These are phyloP conservation scores for Idaea dimidiata DNA, from an alignment of 2,888 invertebrate genomes.

Conservation along the genomic window DNA sequence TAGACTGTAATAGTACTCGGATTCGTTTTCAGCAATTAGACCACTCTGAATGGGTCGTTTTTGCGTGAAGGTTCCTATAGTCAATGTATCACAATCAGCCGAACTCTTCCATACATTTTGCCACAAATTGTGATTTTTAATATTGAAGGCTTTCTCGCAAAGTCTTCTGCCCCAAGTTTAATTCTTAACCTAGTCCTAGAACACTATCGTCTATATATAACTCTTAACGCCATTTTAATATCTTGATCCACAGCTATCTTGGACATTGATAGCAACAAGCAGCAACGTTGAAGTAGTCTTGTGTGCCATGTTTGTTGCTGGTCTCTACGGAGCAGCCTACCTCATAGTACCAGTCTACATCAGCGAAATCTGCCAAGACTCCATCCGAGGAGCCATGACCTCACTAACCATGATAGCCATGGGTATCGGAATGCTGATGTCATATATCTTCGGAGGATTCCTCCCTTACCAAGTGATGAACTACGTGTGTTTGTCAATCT, in stretches of 20 bases:
- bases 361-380: slow-evolving; percentile 48
- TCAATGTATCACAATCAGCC: too few relatives aligned
- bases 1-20: too few relatives aligned
- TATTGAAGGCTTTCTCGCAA: too few relatives aligned
- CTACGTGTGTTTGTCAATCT: slow-evolving; percentile 36
- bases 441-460: slow-evolving; percentile 45
- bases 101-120: too few relatives aligned
- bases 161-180: too few relatives aligned
- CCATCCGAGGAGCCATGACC: slow-evolving; percentile 48
- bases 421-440: slow-evolving; percentile 42
- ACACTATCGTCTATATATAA: too few relatives aligned
- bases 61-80: too few relatives aligned
- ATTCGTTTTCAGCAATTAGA: too few relatives aligned
- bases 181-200: too few relatives aligned
- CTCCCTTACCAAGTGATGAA: slow-evolving; percentile 40
- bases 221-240: neutral
- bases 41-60: too few relatives aligned
- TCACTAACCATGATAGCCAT: slow-evolving; percentile 43
- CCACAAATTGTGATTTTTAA: too few relatives aligned
- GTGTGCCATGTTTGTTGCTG: slow-evolving; percentile 42
- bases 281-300: slow-evolving; percentile 41
- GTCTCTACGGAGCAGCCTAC: slow-evolving; percentile 39
- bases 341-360: slow-evolving; percentile 42
- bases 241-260: slow-evolving; percentile 35
- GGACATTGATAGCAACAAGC: slow-evolving; percentile 36